These are phyloP conservation scores for Nesogale talazaci DNA, from an alignment of 2,113 vertebrate genomes.

Conservation along the genomic window DNA sequence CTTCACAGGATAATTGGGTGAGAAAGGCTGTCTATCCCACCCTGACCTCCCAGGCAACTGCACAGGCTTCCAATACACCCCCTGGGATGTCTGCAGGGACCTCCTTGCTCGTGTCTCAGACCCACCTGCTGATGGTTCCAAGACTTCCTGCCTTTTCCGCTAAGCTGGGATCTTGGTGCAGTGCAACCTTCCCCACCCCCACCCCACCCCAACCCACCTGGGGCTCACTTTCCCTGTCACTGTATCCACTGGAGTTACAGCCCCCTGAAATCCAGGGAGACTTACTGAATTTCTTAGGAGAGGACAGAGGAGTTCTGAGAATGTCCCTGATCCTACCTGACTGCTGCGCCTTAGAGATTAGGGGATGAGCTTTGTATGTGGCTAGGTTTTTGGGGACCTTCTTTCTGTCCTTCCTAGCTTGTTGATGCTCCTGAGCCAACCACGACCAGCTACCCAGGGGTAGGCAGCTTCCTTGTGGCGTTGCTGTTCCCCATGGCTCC, in stretches of 20 bases:
- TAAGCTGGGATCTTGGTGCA: neutral
- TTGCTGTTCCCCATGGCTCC: neutral
- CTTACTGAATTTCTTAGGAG: neutral
- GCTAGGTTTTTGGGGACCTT: neutral
- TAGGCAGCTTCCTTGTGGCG: neutral
- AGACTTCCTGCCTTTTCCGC: neutral
- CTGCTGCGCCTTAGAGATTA: neutral
- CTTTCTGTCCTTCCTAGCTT: neutral
- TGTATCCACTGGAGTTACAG: neutral
- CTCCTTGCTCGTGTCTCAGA: neutral
- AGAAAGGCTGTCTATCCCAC: neutral
- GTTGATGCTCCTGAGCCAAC: neutral
- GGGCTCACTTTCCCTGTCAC: neutral
- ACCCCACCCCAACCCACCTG: no score
- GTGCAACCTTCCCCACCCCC: no score
- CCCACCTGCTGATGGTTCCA: fast-evolving
- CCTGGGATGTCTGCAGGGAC: neutral
- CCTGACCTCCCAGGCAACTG: neutral
- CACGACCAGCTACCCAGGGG: neutral
- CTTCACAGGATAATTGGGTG: neutral
- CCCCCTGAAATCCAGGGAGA: neutral
- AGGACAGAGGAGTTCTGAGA: no score
- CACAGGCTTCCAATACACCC: no score
- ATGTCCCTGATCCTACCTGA: neutral
- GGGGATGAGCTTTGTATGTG: neutral